phyloP scores from a whole-genome alignment of 2,113 vertebrate species.

The Leptodactylus fuscus region DNA sequence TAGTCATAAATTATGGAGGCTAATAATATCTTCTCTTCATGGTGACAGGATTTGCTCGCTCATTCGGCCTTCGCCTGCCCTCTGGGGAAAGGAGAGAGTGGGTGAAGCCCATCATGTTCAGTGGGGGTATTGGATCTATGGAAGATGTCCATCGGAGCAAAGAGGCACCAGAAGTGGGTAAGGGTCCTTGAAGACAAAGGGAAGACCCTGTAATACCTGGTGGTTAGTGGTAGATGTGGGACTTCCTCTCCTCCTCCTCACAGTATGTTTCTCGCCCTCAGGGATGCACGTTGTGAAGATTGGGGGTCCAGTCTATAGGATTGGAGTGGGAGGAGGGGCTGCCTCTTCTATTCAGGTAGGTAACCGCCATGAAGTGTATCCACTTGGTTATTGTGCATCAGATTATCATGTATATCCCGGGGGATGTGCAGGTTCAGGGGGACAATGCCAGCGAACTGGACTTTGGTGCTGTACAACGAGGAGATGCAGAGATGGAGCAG shows the following conservation, averaged over 20 bases:
- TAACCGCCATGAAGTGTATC: not conserved
- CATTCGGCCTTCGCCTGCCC: constrained; percentile 83
- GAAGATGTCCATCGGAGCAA: constrained; percentile 83
- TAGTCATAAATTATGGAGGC: too few species aligned
- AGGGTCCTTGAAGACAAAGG: not conserved
- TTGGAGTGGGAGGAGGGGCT: constrained; percentile 90
- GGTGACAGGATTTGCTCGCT: constrained; percentile 85
- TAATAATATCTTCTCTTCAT: not conserved
- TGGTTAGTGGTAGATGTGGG: not conserved
- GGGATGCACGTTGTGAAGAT: constrained; percentile 92
- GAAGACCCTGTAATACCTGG: too few species aligned
- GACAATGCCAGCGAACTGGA: constrained; percentile 86
- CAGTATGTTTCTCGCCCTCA: constrained; percentile 59
- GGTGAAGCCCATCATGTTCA: constrained; percentile 98
- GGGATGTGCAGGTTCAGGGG: constrained; percentile 80
- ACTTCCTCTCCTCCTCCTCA: not conserved
- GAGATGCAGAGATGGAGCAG: constrained; percentile 93
- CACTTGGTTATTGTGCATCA: not conserved
- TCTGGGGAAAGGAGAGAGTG: constrained; percentile 85
- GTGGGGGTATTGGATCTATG: constrained; percentile 87
- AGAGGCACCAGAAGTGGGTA: constrained; percentile 79
- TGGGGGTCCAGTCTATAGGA: constrained; percentile 90
- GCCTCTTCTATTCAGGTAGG: constrained; percentile 88
- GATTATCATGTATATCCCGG: not conserved
- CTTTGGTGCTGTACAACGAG: constrained; percentile 89